A percentile compares a stretch with the other conserved stretches of the same genome.
phyloP scores from a whole-genome alignment of 2,113 vertebrate genomes.

The Meleagris gallopavo region DNA sequence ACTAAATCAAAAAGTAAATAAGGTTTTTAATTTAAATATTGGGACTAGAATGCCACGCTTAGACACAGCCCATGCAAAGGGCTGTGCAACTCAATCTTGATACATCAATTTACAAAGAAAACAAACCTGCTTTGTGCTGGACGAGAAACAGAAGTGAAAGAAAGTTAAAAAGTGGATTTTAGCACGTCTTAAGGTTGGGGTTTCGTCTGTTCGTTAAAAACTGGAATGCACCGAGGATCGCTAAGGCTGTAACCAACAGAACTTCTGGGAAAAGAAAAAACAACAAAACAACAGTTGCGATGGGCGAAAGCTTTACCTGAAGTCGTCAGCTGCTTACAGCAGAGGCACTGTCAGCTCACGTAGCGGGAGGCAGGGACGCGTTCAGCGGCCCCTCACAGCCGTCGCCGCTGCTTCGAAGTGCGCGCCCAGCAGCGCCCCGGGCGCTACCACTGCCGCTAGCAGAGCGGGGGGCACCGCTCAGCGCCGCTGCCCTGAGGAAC shows the following conservation, averaged over 20 bases:
- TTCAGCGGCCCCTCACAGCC: too few species aligned
- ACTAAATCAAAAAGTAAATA: background rate
- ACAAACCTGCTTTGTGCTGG: background rate
- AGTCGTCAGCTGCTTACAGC: too few species aligned
- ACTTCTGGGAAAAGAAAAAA: too few species aligned
- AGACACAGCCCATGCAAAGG: background rate
- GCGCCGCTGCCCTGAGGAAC: accelerated
- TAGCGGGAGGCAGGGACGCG: too few species aligned
- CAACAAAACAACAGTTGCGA: background rate
- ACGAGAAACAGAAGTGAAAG: background rate
- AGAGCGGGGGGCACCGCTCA: accelerated
- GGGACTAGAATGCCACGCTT: background rate
- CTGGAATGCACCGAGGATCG: background rate
- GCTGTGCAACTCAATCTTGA: background rate
- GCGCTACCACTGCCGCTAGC: background rate
- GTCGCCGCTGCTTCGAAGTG: background rate
- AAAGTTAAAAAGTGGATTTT: background rate
- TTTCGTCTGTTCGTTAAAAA: too few species aligned
- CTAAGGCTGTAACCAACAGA: accelerated
- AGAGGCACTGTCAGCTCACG: too few species aligned
- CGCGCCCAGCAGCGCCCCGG: background rate
- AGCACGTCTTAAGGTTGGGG: accelerated
- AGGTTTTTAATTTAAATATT: background rate
- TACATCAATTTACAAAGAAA: too few species aligned
- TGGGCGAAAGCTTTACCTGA: background rate